phyloP scores from a whole-genome alignment of 1,140 invertebrate species.

The Sweltsa coloradensis region DNA sequence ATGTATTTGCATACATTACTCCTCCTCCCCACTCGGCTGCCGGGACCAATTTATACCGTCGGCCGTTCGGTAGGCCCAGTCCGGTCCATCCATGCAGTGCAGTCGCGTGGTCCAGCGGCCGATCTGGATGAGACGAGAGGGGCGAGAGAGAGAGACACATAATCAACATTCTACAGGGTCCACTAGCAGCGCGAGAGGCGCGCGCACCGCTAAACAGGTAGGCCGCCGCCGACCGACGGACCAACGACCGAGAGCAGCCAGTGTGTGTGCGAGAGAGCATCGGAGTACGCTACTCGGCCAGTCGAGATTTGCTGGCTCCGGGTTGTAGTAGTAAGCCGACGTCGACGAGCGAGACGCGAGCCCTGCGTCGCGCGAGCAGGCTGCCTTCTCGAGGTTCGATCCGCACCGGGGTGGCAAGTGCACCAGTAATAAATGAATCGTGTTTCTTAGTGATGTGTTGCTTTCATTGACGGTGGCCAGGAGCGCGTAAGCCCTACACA shows the following conservation, averaged over 20 bases:
- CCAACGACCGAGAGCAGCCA: conserved; percentile 4
- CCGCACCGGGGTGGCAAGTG: background rate
- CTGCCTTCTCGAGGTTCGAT: background rate
- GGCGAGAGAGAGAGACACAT: background rate
- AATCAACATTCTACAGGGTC: conserved; percentile 5
- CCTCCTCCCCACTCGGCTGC: too few species aligned
- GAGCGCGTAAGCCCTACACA: background rate
- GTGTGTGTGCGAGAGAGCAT: background rate
- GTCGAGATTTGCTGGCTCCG: too few species aligned
- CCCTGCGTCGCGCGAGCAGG: background rate
- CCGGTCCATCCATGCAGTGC: too few species aligned
- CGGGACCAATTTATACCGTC: too few species aligned
- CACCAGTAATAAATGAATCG: background rate
- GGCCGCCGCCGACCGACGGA: background rate
- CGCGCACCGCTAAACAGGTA: conserved; percentile 3
- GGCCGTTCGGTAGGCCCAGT: too few species aligned
- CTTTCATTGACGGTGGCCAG: background rate
- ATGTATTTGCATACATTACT: too few species aligned
- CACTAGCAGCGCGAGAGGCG: background rate
- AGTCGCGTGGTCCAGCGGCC: too few species aligned
- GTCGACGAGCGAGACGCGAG: background rate
- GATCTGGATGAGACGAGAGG: background rate
- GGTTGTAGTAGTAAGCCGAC: too few species aligned
- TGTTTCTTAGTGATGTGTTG: background rate
- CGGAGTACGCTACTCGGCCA: too few species aligned